phyloP scores from a whole-genome alignment of 1,140 invertebrate genomes.

The Lepidostoma basale region DNA sequence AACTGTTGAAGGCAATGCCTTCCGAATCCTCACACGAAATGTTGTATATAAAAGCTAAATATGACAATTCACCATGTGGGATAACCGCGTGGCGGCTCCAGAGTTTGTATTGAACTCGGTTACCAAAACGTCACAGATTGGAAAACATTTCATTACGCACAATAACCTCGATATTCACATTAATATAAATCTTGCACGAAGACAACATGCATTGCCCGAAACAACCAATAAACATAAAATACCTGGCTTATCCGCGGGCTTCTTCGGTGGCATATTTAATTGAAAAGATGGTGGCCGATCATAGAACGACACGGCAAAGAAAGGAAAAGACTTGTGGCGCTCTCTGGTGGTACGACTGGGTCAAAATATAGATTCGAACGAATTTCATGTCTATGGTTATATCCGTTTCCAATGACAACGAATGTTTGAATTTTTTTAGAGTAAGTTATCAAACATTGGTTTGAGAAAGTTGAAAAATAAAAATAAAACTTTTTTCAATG shows the following conservation, averaged over 20 bases:
- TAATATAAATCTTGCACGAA: neutral
- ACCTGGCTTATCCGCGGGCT: constrained; percentile 45
- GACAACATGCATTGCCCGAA: constrained; percentile 3
- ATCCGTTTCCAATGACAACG: constrained; percentile 39
- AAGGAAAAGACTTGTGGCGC: constrained; percentile 22
- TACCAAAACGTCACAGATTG: constrained; percentile 25
- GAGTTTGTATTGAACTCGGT: constrained; percentile 3
- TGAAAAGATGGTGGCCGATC: constrained; percentile 43
- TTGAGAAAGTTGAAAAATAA: too few relatives aligned
- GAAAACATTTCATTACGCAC: neutral
- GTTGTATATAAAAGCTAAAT: neutral
- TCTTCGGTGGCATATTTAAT: constrained; percentile 44
- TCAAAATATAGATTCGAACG: neutral
- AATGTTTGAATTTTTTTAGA: constrained; percentile 39
- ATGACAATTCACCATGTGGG: constrained; percentile 36
- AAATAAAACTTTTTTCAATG: too few relatives aligned
- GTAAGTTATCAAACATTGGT: too few relatives aligned
- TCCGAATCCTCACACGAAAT: neutral
- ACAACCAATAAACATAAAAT: constrained; percentile 9
- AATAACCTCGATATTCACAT: neutral
- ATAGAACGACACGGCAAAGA: constrained; percentile 27
- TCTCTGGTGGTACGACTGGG: constrained; percentile 10
- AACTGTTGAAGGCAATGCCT: neutral
- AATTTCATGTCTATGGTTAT: constrained; percentile 27
- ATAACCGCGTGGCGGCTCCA: constrained; percentile 31